Conservation (phyloP, 2,797 vertebrate genomes). For the Anas bahamensis region DNA sequence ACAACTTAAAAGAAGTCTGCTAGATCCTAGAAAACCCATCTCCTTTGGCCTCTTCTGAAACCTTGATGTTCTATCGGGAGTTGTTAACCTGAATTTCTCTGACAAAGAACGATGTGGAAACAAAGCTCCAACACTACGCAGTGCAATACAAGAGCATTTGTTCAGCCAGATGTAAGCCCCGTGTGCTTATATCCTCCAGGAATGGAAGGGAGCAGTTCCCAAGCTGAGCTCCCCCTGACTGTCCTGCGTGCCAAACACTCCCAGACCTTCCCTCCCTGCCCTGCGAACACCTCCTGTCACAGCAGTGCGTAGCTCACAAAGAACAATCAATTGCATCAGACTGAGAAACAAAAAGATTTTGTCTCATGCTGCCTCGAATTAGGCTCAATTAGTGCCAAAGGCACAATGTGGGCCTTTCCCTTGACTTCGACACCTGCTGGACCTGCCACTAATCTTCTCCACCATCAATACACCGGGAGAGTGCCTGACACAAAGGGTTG, state of each 20-base stretch:
- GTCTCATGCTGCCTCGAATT: background rate
- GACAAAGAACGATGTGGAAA: background rate
- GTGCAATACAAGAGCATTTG: background rate
- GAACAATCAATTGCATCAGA: background rate
- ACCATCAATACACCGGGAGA: background rate
- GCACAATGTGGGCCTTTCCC: background rate
- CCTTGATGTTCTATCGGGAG: background rate
- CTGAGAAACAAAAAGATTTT: background rate
- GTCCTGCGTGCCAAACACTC: background rate
- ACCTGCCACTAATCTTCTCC: background rate
- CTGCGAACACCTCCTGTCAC: background rate
- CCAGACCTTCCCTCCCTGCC: background rate
- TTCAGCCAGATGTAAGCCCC: fast-evolving
- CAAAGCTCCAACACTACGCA: background rate
- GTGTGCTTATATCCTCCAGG: background rate
- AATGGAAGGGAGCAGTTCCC: background rate
- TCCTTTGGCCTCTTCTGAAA: background rate
- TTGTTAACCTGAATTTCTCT: background rate
- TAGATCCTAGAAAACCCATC: background rate
- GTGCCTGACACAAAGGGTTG: background rate
- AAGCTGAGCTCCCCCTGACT: background rate
- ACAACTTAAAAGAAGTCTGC: background rate
- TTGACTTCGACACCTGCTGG: fast-evolving
- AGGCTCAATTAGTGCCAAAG: background rate
- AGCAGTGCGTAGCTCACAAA: background rate